Conservation (phyloP, 2,888 invertebrate species). For the Eupsilia transversa region DNA sequence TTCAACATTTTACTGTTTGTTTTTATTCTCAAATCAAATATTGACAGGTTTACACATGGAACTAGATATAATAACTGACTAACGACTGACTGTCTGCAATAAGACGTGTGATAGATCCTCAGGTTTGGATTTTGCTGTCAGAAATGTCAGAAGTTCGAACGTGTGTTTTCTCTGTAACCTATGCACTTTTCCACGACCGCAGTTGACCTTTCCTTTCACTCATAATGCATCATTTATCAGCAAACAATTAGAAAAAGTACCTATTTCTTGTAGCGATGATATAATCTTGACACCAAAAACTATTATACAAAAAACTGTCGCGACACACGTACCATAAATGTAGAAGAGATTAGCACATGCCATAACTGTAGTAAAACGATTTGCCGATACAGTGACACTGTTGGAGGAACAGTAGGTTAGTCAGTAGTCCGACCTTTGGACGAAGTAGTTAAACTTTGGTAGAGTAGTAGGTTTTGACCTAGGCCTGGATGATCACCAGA, state of each 20-base stretch:
- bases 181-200: not conserved
- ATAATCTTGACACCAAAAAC: conserved; percentile 9
- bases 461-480: not conserved
- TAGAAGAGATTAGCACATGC: conserved; percentile 31
- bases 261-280: not conserved
- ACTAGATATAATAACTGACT: not conserved
- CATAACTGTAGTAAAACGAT: conserved; percentile 36
- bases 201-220: not conserved
- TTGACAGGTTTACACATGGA: not conserved
- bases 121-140: not conserved
- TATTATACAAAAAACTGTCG: conserved; percentile 32
- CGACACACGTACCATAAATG: conserved; percentile 28
- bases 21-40: not conserved
- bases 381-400: conserved; percentile 33
- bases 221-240: not conserved
- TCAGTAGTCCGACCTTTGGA: conserved; percentile 3
- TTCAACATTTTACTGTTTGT: not conserved
- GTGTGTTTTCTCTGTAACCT: not conserved
- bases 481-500: not conserved
- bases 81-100: not conserved
- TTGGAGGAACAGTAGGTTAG: conserved; percentile 10
- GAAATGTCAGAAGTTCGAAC: not conserved
- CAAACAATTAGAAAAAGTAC: not conserved
- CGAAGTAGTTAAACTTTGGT: not conserved
- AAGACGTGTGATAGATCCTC: not conserved